phyloP scores from a whole-genome alignment of 2,113 vertebrate genomes.

The Ceyx margarethae region DNA sequence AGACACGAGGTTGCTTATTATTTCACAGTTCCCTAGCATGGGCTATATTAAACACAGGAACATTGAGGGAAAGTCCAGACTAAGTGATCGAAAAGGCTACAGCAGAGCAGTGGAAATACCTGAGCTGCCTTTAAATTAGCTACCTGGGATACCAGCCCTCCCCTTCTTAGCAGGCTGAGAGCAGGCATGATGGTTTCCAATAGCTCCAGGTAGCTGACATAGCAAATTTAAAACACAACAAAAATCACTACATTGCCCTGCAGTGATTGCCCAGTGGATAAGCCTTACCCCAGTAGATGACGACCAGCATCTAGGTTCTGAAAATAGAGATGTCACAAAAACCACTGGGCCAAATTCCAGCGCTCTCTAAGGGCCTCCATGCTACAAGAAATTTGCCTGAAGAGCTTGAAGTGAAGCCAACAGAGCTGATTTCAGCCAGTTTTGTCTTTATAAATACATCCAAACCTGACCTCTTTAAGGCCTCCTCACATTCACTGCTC shows the following conservation, averaged over 20 bases:
- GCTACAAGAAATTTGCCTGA: neutral
- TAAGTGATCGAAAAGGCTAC: neutral
- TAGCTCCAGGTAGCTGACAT: neutral
- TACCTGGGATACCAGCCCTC: neutral
- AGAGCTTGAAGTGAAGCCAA: constrained; percentile 40
- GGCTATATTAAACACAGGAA: neutral
- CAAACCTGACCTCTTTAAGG: neutral
- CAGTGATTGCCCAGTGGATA: neutral
- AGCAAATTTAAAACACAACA: neutral
- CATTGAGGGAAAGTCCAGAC: neutral
- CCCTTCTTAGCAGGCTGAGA: neutral
- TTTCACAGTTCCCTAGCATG: neutral
- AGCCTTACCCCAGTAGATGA: neutral
- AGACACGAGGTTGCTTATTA: neutral
- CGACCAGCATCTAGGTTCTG: neutral
- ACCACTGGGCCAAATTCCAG: neutral
- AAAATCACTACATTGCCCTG: neutral
- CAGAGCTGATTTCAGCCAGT: constrained; percentile 18
- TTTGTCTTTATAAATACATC: constrained; percentile 38
- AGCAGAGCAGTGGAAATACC: neutral
- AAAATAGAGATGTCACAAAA: constrained; percentile 17
- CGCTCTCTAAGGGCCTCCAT: neutral
- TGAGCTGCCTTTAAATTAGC: neutral
- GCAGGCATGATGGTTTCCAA: neutral
- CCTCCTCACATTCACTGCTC: neutral